Conservation (phyloP, 2,888 invertebrate genomes). For the Scaptomyza reducta region DNA sequence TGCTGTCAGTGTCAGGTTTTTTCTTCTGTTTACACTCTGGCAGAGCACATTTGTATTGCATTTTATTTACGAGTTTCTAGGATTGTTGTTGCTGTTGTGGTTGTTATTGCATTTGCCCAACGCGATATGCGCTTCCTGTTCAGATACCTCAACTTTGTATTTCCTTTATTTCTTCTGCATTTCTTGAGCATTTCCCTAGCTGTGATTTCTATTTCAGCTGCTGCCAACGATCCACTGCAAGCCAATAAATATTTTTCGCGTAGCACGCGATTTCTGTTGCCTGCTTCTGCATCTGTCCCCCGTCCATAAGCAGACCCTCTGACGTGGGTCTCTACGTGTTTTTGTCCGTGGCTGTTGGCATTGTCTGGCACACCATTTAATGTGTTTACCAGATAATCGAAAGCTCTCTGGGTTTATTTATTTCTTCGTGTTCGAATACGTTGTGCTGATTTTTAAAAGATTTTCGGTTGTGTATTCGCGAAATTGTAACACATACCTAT, state of each 20-base stretch:
- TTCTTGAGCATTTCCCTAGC: slow-evolving; percentile 51
- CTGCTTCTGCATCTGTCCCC: neutral
- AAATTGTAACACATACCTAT: neutral
- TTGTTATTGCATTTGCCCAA: slow-evolving; percentile 53
- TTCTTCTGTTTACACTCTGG: slow-evolving; percentile 59
- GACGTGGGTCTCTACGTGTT: slow-evolving; percentile 15
- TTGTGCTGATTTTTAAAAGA: slow-evolving; percentile 16
- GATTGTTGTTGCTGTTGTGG: slow-evolving; percentile 21
- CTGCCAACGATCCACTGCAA: slow-evolving; percentile 58
- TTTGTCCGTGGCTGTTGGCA: slow-evolving; percentile 50
- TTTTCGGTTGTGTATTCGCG: neutral
- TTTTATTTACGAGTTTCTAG: slow-evolving; percentile 68
- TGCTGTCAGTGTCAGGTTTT: slow-evolving; percentile 53
- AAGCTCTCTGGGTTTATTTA: slow-evolving; percentile 60
- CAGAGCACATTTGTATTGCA: slow-evolving; percentile 70
- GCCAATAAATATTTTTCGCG: slow-evolving; percentile 74
- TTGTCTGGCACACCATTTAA: slow-evolving; percentile 76
- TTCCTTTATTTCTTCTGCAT: slow-evolving; percentile 71
- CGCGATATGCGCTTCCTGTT: slow-evolving; percentile 76
- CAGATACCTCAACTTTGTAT: slow-evolving; percentile 79
- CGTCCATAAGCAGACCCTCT: too few species aligned
- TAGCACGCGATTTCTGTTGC: slow-evolving; percentile 59
- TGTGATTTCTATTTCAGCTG: slow-evolving; percentile 72
- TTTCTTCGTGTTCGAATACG: slow-evolving; percentile 40
- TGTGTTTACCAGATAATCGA: slow-evolving; percentile 79